Evolutionary conservation across 1,140 invertebrate genomes (phyloP).

Genomic region (Scaptomyza pallida): DNA sequence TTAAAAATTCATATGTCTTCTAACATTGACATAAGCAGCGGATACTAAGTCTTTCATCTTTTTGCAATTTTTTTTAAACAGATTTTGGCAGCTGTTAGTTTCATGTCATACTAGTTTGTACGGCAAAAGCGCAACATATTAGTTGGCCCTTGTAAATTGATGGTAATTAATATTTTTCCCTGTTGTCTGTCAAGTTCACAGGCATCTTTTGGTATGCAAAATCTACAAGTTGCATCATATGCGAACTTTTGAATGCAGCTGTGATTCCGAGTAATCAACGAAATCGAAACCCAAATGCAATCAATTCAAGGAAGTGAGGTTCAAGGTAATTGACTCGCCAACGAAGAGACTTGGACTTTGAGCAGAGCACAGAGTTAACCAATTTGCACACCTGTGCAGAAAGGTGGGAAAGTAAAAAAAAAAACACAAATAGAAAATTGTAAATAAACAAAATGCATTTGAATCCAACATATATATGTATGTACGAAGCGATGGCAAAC

Average conservation of each 20-base stretch:
- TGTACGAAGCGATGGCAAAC: conserved; percentile 1
- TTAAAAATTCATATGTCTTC: not conserved
- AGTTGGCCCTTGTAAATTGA: not conserved
- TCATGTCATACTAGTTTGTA: not conserved
- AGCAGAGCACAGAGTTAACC: conserved; percentile 14
- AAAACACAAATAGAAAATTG: conserved; percentile 49
- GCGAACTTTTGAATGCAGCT: conserved; percentile 7
- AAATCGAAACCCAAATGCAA: conserved; percentile 31
- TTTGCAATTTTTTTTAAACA: not conserved
- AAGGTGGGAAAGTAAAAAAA: conserved; percentile 52
- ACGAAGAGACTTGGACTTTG: not conserved
- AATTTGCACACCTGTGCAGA: conserved; percentile 55
- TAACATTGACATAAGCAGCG: conserved; percentile 9
- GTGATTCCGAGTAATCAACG: not conserved
- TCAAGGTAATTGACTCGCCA: conserved; percentile 59
- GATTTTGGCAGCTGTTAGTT: not conserved
- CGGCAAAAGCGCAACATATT: not conserved
- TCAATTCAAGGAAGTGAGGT: conserved; percentile 63
- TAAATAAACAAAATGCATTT: conserved; percentile 33
- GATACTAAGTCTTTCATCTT: no score
- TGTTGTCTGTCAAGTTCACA: not conserved
- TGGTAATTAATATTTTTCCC: not conserved
- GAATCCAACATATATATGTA: conserved; percentile 2
- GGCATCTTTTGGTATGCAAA: not conserved
- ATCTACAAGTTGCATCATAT: not conserved